Evolutionary conservation across 2,113 vertebrate species (phyloP).

Genomic region (Grallaria varia): DNA sequence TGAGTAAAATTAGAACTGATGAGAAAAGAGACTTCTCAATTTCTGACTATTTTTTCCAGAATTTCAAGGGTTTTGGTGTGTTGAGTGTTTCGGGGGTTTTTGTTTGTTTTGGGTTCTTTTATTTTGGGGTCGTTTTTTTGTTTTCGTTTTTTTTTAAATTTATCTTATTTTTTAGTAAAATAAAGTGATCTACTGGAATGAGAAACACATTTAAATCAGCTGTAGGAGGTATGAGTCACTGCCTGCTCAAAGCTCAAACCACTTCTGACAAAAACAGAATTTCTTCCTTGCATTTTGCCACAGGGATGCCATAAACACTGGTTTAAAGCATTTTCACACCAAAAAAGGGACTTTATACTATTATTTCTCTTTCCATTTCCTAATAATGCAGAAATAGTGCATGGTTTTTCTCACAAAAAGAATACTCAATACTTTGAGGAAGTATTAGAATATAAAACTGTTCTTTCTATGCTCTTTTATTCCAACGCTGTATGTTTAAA

Average conservation of each 20-base stretch:
- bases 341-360: not conserved
- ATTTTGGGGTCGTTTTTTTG: too few relatives aligned
- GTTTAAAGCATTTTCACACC: not conserved
- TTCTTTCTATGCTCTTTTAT: not conserved
- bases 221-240: slow-evolving; percentile 8
- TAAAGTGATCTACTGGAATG: not conserved
- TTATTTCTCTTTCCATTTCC: not conserved
- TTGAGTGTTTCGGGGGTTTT: not conserved
- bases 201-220: slow-evolving; percentile 18
- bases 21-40: not conserved
- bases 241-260: not conserved
- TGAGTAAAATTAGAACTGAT: slow-evolving; percentile 31
- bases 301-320: not conserved
- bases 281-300: not conserved
- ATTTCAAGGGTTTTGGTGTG: not conserved
- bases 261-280: not conserved
- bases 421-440: not conserved
- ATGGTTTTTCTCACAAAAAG: not conserved
- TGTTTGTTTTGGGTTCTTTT: not conserved
- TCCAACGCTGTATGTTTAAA: not conserved
- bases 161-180: not conserved
- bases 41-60: not conserved
- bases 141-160: too few relatives aligned
- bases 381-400: not conserved
- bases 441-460: not conserved